Base-by-base conservation (phyloP, 2,113 vertebrate species). In the Artemisiospiza belli region DNA sequence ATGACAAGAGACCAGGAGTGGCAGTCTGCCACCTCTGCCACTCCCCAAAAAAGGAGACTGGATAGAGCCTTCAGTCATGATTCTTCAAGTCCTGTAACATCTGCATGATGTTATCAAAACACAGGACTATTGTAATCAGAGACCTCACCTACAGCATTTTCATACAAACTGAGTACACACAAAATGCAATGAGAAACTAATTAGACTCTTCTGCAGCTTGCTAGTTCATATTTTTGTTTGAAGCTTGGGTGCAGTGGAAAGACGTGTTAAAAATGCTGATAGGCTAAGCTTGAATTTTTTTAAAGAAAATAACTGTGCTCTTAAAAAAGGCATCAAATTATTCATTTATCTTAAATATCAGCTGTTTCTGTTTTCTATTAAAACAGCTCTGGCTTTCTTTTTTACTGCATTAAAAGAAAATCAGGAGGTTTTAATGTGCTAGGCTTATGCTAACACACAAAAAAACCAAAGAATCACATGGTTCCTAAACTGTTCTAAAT, bases 401-500 rank as follows among this genome's bases (percentile, higher is more conserved):
- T 62, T 70, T 39, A 43, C 33, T 90, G 11, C 27, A 44, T 63
- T 78, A 80, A 58, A 57, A 82, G 51, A 54, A 84, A 72, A 43
- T 6, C 58, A 44, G 39, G 22, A 39, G 10, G 23, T 33, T 78
- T 87, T 77, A 20, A 23, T 52, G 52, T 51, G 84, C 89, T 43
- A 44, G 58, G 28, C 51, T 82, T 39, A 24, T 39, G 66, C 23
- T 47, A 35, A 51, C 49, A 27, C 49, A 51, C 49, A 51, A 15
- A 51, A 79, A 90, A 92, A 72, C 30, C 25, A 91, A 77, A 86
- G 46, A 80, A 91, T 54, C 30, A 15, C 7, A 3, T 37, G 8
- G 19, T 43, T 92, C 76, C 54, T 92, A 73, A 96, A 94, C 58
- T 63, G 46, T 68, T 89, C 47, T 90, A 94, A 96, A 96, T 75